Conservation (phyloP, 1,140 invertebrate genomes). For the Eupeodes corollae region DNA sequence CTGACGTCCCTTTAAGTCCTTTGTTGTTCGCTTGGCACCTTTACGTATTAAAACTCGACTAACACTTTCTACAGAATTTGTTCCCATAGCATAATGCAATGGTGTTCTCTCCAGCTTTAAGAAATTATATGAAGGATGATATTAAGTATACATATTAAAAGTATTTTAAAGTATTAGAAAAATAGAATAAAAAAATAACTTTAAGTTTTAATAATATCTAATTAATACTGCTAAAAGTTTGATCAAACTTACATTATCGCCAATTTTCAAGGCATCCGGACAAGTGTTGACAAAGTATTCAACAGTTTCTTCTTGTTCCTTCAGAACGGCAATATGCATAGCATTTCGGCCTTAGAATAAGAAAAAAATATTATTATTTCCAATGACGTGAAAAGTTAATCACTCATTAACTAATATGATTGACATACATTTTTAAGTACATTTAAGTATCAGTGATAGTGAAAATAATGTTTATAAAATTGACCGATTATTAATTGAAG, state of each 20-base stretch:
- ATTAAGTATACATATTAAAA: too few species aligned
- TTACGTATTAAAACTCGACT: conserved; percentile 67
- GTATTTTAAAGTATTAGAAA: conserved; percentile 1
- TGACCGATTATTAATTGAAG: too few species aligned
- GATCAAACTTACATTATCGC: conserved; percentile 82
- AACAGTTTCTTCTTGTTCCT: conserved; percentile 66
- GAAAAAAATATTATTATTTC: not conserved
- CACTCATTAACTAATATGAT: too few species aligned
- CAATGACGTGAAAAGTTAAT: too few species aligned
- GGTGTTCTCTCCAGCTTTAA: conserved; percentile 72
- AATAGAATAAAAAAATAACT: not conserved
- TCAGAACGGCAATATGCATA: conserved; percentile 71
- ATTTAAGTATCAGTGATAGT: too few species aligned
- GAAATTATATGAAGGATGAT: too few species aligned
- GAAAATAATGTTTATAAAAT: too few species aligned
- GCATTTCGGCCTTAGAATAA: conserved; percentile 45
- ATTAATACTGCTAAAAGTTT: too few species aligned
- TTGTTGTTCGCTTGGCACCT: conserved; percentile 66
- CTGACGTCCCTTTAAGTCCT: conserved; percentile 78
- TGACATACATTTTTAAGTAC: too few species aligned
- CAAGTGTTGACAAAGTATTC: conserved; percentile 58
- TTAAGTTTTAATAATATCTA: not conserved
- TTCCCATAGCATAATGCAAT: conserved; percentile 81
- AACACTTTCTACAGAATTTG: conserved; percentile 67
- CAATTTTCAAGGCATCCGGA: conserved; percentile 58